Evolutionary conservation across 64 coral and sea anemone genomes (phyloP), one percentile per base, ranked within the genome.

Genomic region (Porites australiensis): DNA sequence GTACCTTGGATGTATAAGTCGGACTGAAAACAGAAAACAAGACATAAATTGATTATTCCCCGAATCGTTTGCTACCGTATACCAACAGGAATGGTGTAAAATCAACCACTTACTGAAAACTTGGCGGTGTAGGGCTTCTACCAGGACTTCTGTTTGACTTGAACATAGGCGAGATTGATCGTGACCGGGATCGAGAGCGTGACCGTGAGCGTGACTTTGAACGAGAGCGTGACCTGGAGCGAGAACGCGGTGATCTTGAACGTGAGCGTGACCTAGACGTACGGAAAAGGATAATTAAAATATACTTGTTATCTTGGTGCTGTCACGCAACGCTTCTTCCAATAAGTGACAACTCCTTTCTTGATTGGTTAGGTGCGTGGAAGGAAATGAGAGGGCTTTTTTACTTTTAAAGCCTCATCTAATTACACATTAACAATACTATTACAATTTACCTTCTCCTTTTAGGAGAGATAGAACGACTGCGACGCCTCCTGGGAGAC

Each of bases 61-160:
- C 8, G 69, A 21, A 23, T 19, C 18, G 16, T 21, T 71, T 71
- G 18, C 27, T 37, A 37, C 27, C 1, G 1, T 37, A 37, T 37
- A 37, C 27, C 27, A 37, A 37, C 27, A 37, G 27, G 27, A 37
- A 37, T 37, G 27, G 27, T 37, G 27, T 70, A 70, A 21, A 70
- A 9, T 21, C 3, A n/a, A 44, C 61, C 15, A 95, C 96, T 90
- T 48, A 98, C 96, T 88, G 72, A 66, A 90, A 95, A 44, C 79
- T 90, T 27, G 96, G 96, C 2, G 93, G 96, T n/a, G 90, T 98
- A 6, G 94, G 90, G 77, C 96, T 98, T 90, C 93, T 82, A 6
- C 87, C 84, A 18, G 86, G 70, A 75, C 79, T 93, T 70, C 79
- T 82, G 72, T 92, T 79, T 13, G 58, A 68, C 23, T 84, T 67